Percentiles rank a stretch among this genome's conserved stretches.
These are phyloP conservation scores for Saimiri boliviensis DNA, from an alignment of 2,113 vertebrate species.

Conservation along the genomic window DNA sequence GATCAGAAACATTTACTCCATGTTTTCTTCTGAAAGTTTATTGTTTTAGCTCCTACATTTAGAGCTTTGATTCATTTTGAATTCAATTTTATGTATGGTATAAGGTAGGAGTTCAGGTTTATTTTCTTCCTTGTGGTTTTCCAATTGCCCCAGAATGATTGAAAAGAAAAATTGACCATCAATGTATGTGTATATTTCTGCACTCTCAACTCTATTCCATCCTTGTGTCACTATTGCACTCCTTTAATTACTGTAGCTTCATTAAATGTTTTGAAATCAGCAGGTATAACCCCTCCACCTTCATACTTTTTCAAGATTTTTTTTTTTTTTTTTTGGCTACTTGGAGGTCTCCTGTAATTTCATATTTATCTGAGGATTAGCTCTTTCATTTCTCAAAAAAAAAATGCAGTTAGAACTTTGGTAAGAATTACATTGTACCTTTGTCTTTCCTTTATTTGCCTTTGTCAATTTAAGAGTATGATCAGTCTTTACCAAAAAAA, in stretches of 20 bases:
- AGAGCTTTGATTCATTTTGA: neutral
- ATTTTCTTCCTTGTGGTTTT: neutral
- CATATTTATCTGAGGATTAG: neutral
- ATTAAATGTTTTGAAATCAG: neutral
- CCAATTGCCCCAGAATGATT: neutral
- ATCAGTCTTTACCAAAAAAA: neutral
- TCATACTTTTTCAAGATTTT: neutral
- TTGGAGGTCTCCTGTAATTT: neutral
- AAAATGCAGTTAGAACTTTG: neutral
- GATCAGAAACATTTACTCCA: neutral
- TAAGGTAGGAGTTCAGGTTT: neutral
- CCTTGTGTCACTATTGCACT: neutral
- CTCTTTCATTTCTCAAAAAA: neutral
- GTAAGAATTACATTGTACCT: neutral
- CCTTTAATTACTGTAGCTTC: neutral
- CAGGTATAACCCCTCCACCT: neutral
- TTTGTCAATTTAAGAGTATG: neutral
- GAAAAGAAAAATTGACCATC: neutral
- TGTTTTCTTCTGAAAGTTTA: neutral
- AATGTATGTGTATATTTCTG: neutral
- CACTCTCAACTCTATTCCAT: neutral
- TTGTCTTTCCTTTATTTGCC: too few relatives aligned
- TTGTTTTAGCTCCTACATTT: neutral
- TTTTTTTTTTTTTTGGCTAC: neutral
- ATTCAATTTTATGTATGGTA: neutral